These are phyloP conservation scores for Tetragnatha versicolor DNA, from an alignment of 1,140 invertebrate species.

Conservation along the genomic window DNA sequence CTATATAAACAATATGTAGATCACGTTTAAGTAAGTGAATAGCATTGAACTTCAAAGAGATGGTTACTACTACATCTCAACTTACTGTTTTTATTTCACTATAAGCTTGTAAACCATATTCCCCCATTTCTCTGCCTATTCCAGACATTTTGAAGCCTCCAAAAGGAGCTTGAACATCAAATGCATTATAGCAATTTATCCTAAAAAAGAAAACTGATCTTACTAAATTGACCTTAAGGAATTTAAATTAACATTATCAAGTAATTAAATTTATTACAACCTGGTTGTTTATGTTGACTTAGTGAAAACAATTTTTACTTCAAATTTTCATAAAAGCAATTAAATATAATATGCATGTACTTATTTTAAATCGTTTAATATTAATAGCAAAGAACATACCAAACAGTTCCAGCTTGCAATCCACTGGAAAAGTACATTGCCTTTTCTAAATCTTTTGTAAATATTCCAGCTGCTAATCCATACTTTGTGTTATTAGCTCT, in stretches of 20 bases:
- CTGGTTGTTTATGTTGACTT: neutral
- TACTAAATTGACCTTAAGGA: too few relatives aligned
- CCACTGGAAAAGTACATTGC: conserved; percentile 62
- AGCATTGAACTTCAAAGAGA: neutral
- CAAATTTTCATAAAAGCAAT: too few relatives aligned
- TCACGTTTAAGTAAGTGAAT: neutral
- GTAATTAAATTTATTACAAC: neutral
- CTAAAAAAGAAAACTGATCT: conserved; percentile 69
- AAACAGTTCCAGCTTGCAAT: conserved; percentile 68
- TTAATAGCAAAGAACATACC: conserved; percentile 60
- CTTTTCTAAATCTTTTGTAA: conserved; percentile 70
- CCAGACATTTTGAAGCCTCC: conserved; percentile 91
- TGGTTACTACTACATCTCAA: neutral
- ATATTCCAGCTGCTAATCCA: conserved; percentile 88
- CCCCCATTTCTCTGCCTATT: conserved; percentile 87
- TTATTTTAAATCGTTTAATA: too few relatives aligned
- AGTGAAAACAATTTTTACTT: neutral
- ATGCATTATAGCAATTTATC: conserved; percentile 82
- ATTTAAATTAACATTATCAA: neutral
- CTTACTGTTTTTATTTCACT: conserved; percentile 91
- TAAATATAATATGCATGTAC: too few relatives aligned
- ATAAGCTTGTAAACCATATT: conserved; percentile 87
- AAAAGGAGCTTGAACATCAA: conserved; percentile 79
- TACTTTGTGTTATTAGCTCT: conserved; percentile 90
- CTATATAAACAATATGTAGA: neutral